A percentile compares a stretch with the other conserved stretches of the same genome.
Evolutionary conservation across 2,888 invertebrate genomes (phyloP).

Genomic region (Salpingus planirostris): DNA sequence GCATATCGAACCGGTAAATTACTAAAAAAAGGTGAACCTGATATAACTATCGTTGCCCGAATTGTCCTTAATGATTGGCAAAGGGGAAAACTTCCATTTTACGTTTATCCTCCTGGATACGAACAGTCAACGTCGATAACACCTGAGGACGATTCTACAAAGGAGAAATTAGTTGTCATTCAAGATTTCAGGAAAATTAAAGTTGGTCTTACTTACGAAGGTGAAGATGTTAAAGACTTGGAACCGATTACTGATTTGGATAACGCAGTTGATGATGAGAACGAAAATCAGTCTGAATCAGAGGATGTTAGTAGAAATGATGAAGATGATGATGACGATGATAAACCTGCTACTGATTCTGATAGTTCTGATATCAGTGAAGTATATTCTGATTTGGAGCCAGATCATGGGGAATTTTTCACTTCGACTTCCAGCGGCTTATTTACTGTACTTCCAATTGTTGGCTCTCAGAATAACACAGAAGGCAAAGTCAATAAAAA

Average conservation of each 20-base stretch:
- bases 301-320: conserved; percentile 44
- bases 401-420: conserved; percentile 44
- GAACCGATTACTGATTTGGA: conserved; percentile 37
- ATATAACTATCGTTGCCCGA: conserved; percentile 76
- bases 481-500: conserved; percentile 15
- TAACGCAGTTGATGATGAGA: conserved; percentile 16
- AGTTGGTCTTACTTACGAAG: conserved; percentile 46
- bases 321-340: conserved; percentile 40
- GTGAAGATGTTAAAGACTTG: conserved; percentile 51
- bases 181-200: conserved; percentile 78
- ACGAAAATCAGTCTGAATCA: conserved; percentile 33
- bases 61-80: conserved; percentile 99
- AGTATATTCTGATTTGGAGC: conserved; percentile 60
- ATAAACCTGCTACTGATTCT: conserved; percentile 20
- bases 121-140: conserved; percentile 57
- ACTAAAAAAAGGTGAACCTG: conserved; percentile 95
- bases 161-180: conserved; percentile 48
- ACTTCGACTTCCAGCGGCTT: conserved; percentile 39
- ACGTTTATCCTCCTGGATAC: conserved; percentile 78
- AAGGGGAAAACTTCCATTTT: conserved; percentile 93
- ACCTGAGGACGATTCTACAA: conserved; percentile 29
- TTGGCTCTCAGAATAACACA: neutral
- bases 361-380: conserved; percentile 49
- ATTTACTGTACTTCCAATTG: conserved; percentile 41
- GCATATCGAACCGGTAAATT: conserved; percentile 83